Conservation (phyloP, 2,797 vertebrate species). For the Galagoides demidoff region DNA sequence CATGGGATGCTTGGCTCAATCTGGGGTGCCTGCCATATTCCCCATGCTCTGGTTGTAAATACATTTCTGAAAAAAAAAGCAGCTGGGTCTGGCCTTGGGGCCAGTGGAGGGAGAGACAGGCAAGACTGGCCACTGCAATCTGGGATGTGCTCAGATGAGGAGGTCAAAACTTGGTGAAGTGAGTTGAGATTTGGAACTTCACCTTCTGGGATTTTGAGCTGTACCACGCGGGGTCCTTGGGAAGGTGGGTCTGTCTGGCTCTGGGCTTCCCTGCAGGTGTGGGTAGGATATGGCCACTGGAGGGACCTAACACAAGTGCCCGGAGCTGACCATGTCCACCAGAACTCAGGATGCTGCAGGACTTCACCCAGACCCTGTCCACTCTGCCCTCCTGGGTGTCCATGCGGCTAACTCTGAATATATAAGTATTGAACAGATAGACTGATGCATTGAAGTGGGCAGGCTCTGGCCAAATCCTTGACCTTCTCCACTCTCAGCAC, state of each 20-base stretch:
- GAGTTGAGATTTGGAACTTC: background rate
- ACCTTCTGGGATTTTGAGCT: background rate
- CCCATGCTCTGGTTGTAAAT: background rate
- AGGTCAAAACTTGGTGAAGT: background rate
- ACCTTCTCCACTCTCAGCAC: background rate
- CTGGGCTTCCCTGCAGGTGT: rapidly evolving
- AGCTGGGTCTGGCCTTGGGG: background rate
- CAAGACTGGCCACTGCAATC: background rate
- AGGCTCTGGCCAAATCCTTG: background rate
- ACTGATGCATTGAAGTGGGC: rapidly evolving
- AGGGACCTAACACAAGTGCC: too few relatives aligned
- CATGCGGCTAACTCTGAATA: background rate
- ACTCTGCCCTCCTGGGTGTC: background rate
- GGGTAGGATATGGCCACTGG: too few relatives aligned
- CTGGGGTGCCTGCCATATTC: background rate
- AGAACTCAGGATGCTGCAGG: background rate
- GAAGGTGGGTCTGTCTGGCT: too few relatives aligned
- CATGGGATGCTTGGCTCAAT: background rate
- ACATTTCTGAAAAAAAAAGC: background rate
- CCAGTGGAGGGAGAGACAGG: background rate
- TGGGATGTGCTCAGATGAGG: background rate
- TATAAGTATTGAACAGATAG: too few relatives aligned
- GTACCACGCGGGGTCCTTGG: background rate
- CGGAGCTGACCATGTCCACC: rapidly evolving
- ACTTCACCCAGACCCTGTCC: background rate